Evolutionary conservation across 2,888 invertebrate genomes (phyloP).

Genomic region (Melitaea athalia): DNA sequence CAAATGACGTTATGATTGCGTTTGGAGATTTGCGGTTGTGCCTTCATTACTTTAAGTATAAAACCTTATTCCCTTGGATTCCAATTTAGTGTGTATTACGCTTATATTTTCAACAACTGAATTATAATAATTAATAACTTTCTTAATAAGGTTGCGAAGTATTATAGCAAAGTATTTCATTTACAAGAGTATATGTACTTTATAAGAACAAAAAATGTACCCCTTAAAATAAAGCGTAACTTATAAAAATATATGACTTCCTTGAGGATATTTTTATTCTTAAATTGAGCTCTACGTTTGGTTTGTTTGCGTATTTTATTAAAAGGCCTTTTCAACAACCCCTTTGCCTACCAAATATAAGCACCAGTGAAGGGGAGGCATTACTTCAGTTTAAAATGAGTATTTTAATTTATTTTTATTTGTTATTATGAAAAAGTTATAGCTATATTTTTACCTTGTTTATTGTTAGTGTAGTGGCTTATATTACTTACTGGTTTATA

Average conservation of each 20-base stretch:
- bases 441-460: neutral
- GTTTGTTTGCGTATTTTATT: constrained; percentile 33
- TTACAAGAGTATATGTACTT: neutral
- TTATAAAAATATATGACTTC: constrained; percentile 1
- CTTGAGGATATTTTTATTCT: constrained; percentile 13
- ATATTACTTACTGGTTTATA: no score
- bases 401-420: neutral
- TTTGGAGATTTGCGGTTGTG: constrained; percentile 36
- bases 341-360: constrained; percentile 22
- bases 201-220: neutral
- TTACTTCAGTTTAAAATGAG: constrained; percentile 7
- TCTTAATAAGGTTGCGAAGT: neutral
- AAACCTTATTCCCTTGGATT: neutral
- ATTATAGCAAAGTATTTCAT: neutral
- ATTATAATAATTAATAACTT: no score
- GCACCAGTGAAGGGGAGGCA: constrained; percentile 5
- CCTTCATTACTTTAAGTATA: constrained; percentile 10
- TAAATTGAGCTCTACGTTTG: constrained; percentile 17
- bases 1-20: constrained; percentile 39
- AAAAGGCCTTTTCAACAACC: constrained; percentile 28
- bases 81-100: neutral
- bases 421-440: neutral
- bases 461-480: neutral
- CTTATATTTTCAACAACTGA: neutral
- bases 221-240: constrained; percentile 1